phyloP scores from a whole-genome alignment of 92 coral and sea anemone genomes.

The Hydrozoanthus gracilis region DNA sequence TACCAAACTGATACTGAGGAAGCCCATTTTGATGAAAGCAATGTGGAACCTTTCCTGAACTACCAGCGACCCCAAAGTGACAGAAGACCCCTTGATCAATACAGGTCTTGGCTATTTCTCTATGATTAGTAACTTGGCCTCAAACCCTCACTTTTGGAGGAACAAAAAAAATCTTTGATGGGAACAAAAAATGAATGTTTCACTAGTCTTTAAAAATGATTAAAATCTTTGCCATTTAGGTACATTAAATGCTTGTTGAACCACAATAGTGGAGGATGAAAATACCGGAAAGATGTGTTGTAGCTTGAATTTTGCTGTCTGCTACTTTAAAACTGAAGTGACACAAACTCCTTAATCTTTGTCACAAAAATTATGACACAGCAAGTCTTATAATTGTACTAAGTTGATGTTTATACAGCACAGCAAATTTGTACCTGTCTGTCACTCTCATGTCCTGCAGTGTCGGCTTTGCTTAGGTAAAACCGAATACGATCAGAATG shows the following conservation, averaged over 20 bases:
- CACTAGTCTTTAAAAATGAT: no score
- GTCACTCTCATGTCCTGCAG: constrained; percentile 99
- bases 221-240: no score
- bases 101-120: constrained; percentile 5
- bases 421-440: constrained; percentile 76
- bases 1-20: not conserved
- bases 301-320: no score
- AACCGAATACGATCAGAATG: constrained; percentile 88
- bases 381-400: not conserved
- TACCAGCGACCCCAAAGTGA: constrained; percentile 5
- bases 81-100: constrained; percentile 16
- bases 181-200: no score
- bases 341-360: no score
- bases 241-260: no score
- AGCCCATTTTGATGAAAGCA: not conserved
- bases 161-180: no score
- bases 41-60: not conserved
- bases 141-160: not conserved
- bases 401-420: not conserved
- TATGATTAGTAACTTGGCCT: not conserved
- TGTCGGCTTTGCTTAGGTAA: constrained; percentile 96
- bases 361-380: no score
- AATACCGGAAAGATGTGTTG: no score
- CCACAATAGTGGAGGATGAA: no score
- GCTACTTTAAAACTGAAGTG: no score